Evolutionary conservation across 2,888 invertebrate species (phyloP).

Genomic region (Bugulina stolonifera): DNA sequence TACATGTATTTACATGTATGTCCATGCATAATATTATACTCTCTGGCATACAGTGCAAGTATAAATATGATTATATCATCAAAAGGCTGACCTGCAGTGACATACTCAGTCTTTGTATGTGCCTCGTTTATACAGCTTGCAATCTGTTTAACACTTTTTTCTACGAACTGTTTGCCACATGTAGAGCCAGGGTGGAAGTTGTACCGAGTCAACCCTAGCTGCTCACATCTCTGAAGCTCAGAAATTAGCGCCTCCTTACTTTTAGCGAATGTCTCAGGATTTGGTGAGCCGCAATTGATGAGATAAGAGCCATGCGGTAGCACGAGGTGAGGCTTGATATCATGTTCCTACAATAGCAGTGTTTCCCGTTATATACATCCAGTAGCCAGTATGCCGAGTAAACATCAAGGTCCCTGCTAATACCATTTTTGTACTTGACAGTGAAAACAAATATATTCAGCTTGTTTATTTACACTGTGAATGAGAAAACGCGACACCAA

Average conservation of each 20-base stretch:
- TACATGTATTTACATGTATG: no score
- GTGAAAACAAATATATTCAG: no score
- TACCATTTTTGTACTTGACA: no score
- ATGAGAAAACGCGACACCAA: no score
- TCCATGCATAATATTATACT: no score
- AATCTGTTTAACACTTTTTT: slow-evolving; percentile 46
- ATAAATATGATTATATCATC: no score
- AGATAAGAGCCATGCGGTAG: slow-evolving; percentile 54
- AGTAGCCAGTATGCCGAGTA: no score
- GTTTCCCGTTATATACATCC: no score
- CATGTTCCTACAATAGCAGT: slow-evolving; percentile 36
- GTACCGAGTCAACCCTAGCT: slow-evolving; percentile 52
- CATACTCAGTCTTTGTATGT: slow-evolving; percentile 40
- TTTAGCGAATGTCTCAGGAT: slow-evolving; percentile 48
- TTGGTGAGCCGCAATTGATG: slow-evolving; percentile 55
- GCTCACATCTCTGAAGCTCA: slow-evolving; percentile 54
- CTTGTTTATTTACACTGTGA: no score
- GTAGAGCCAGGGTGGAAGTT: slow-evolving; percentile 56
- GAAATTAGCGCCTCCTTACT: slow-evolving; percentile 52
- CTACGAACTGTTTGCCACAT: slow-evolving; percentile 40
- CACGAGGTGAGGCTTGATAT: slow-evolving; percentile 45
- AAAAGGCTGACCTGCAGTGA: slow-evolving; percentile 37
- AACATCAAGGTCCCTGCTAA: no score
- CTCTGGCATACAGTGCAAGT: no score
- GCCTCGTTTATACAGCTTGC: slow-evolving; percentile 51